Conservation (phyloP, 1,140 invertebrate genomes). For the Lasaia peninsularis region DNA sequence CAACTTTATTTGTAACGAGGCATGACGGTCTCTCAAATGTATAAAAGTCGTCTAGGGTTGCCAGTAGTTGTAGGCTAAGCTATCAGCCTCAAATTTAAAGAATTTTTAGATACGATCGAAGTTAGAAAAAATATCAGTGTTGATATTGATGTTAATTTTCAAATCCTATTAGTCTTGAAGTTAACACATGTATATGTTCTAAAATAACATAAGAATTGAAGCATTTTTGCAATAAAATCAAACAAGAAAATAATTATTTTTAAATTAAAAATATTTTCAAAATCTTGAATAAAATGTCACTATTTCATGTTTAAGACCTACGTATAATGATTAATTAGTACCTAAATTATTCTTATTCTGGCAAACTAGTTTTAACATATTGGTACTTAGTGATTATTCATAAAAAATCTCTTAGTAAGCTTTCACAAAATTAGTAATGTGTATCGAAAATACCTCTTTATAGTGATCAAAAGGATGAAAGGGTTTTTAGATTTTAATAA, state of each 20-base stretch:
- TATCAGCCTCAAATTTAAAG: background rate
- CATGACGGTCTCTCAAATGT: conserved; percentile 18
- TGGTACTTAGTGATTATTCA: conserved; percentile 46
- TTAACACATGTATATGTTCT: no score
- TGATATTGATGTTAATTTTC: no score
- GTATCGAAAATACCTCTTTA: conserved; percentile 73
- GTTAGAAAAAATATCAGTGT: background rate
- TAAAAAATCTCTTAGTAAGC: conserved; percentile 36
- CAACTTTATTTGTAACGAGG: conserved; percentile 35
- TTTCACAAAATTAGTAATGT: conserved; percentile 46
- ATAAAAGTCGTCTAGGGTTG: conserved; percentile 2
- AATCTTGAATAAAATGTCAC: no score
- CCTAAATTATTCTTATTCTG: conserved; percentile 13
- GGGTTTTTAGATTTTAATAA: conserved; percentile 72
- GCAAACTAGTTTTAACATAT: conserved; percentile 16
- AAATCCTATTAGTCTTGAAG: no score
- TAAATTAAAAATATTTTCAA: background rate
- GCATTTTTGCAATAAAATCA: no score
- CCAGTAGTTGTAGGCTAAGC: background rate
- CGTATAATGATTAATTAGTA: background rate
- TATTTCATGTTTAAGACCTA: background rate
- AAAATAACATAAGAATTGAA: no score
- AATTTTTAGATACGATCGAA: background rate
- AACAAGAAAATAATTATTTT: no score
- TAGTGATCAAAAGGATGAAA: conserved; percentile 70